Conservation (phyloP, 2,888 invertebrate species). For the Caprella mutica region DNA sequence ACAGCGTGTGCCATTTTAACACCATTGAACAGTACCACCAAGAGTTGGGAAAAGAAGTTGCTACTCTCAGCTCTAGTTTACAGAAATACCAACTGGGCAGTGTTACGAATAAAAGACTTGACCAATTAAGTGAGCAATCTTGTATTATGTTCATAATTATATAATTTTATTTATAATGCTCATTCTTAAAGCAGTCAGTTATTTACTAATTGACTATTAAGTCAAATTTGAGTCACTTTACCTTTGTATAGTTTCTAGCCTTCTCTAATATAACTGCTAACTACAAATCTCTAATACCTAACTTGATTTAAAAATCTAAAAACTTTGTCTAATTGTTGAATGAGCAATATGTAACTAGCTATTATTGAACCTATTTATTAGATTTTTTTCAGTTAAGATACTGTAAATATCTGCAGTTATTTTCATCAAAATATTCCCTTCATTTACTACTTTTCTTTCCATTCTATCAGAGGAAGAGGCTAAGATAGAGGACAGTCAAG, state of each 20-base stretch:
- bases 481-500: neutral
- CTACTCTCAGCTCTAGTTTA: no score
- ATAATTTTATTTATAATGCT: neutral
- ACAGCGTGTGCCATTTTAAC: constrained; percentile 87
- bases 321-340: neutral
- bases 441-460: no score
- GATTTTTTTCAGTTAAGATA: no score
- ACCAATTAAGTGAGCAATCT: no score
- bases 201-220: neutral
- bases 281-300: neutral
- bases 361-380: neutral
- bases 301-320: neutral
- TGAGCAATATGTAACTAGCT: neutral
- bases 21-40: constrained; percentile 91
- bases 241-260: neutral
- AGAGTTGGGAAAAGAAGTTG: constrained; percentile 75
- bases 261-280: neutral
- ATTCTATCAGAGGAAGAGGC: neutral
- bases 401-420: no score
- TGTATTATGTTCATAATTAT: neutral
- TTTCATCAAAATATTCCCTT: no score
- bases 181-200: neutral
- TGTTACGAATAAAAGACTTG: no score
- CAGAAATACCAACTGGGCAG: no score
- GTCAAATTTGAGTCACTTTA: neutral